These are phyloP conservation scores for Coracias cyanogaster DNA, from an alignment of 2,797 vertebrate species.

Conservation along the genomic window DNA sequence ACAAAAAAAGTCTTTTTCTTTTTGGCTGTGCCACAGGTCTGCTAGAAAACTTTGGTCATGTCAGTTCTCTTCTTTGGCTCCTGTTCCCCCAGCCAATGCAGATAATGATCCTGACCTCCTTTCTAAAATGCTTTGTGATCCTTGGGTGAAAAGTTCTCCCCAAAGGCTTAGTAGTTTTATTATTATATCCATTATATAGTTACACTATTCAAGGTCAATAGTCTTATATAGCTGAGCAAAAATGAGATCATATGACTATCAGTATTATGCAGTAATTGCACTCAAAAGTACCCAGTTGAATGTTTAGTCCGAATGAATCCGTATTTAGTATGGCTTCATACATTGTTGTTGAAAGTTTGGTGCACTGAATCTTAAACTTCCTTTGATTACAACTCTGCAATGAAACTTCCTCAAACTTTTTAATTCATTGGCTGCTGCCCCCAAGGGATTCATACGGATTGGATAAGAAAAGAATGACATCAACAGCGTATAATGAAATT, in stretches of 20 bases:
- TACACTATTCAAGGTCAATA: constrained; percentile 49
- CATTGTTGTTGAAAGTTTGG: constrained; percentile 29
- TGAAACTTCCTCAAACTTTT: constrained; percentile 55
- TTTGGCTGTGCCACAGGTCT: not conserved
- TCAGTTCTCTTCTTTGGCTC: constrained; percentile 31
- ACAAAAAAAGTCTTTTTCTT: not conserved
- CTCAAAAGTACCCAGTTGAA: constrained; percentile 28
- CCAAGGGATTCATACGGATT: constrained; percentile 57
- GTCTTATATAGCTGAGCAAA: constrained; percentile 16
- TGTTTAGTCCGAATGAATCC: constrained; percentile 64
- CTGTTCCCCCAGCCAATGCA: not conserved
- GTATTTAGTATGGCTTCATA: constrained; percentile 38
- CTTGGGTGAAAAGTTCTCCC: constrained; percentile 64
- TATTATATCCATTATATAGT: constrained; percentile 60
- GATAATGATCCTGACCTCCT: constrained; percentile 69
- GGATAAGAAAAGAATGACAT: constrained; percentile 67
- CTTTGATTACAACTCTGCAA: constrained; percentile 52
- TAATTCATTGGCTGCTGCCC: constrained; percentile 47
- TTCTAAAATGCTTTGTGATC: constrained; percentile 52
- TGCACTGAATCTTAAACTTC: constrained; percentile 21
- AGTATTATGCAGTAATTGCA: constrained; percentile 2
- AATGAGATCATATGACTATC: constrained; percentile 43
- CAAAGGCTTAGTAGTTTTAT: constrained; percentile 36
- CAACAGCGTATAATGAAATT: constrained; percentile 42
- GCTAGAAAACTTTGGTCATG: constrained; percentile 43